A percentile compares a stretch with the other conserved stretches of the same genome.
Evolutionary conservation across 2,113 vertebrate species (phyloP).

Genomic region (Equus quagga): DNA sequence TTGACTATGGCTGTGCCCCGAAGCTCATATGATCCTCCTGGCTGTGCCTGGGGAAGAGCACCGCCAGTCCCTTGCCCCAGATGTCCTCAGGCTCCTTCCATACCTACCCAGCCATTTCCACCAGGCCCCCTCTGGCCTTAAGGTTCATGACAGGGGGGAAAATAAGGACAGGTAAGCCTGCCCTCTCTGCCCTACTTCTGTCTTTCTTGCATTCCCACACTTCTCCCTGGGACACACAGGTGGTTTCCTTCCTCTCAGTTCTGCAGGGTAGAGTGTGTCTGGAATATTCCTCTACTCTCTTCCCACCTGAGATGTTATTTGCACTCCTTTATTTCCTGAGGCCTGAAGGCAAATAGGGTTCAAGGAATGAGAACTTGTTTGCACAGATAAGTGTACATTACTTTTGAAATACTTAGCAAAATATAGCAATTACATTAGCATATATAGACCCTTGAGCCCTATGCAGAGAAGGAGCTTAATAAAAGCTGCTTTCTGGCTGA

Average conservation of each 20-base stretch:
- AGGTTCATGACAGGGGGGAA: neutral
- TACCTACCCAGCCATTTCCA: neutral
- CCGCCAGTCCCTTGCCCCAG: neutral
- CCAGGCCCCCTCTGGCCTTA: neutral
- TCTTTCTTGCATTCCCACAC: neutral
- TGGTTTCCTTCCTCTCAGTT: neutral
- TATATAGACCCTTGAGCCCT: neutral
- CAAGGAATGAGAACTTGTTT: neutral
- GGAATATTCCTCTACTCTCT: neutral
- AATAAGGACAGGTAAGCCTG: neutral
- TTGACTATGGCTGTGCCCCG: neutral
- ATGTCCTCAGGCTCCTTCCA: neutral
- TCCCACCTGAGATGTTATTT: neutral
- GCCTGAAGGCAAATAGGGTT: neutral
- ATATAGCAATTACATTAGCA: neutral
- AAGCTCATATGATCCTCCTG: neutral
- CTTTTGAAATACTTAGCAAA: conserved; percentile 27
- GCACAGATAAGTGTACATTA: neutral
- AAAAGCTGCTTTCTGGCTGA: neutral
- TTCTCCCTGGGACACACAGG: neutral
- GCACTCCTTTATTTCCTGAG: neutral
- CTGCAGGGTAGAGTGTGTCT: neutral
- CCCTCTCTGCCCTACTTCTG: neutral
- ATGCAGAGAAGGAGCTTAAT: neutral
- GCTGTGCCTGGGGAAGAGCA: neutral